Percentiles rank a stretch among this genome's conserved stretches.
Conservation (phyloP, 37 sponge, comb jelly and placozoan species). For the Agelas oroides region DNA sequence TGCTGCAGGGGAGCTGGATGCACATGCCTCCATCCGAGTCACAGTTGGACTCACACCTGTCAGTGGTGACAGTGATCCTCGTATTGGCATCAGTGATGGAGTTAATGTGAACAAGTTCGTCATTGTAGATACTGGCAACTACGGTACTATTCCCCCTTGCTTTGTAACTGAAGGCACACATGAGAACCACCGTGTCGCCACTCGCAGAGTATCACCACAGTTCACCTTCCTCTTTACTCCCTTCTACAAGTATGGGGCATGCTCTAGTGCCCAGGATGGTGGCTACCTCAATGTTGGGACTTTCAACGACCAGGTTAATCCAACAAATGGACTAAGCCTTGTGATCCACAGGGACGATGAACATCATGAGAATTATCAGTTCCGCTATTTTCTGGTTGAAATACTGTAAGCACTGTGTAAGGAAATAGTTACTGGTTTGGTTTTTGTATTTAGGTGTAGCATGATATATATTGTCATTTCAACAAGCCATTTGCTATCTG, state of each 20-base stretch:
- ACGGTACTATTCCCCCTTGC: too few species aligned
- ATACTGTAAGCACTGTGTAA: neutral
- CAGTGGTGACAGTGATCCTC: neutral
- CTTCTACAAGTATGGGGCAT: neutral
- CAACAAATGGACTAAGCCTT: neutral
- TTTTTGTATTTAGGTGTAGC: too few species aligned
- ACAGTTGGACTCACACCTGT: conserved; percentile 8
- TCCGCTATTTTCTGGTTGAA: neutral
- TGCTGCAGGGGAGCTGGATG: conserved; percentile 12
- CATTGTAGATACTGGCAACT: conserved; percentile 1
- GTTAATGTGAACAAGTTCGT: neutral
- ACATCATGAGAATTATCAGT: neutral
- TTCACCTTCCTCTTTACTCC: neutral
- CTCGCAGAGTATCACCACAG: neutral
- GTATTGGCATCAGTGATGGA: conserved; percentile 23
- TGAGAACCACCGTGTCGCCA: too few species aligned
- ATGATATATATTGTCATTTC: too few species aligned
- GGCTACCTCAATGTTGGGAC: neutral
- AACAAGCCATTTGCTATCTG: too few species aligned
- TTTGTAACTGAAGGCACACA: neutral
- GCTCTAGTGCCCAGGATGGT: neutral
- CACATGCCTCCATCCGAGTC: conserved; percentile 8
- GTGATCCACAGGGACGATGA: neutral
- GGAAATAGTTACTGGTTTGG: too few species aligned
- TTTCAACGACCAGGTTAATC: conserved; percentile 7